phyloP scores from a whole-genome alignment of 2,113 vertebrate genomes.

The Camelus bactrianus region DNA sequence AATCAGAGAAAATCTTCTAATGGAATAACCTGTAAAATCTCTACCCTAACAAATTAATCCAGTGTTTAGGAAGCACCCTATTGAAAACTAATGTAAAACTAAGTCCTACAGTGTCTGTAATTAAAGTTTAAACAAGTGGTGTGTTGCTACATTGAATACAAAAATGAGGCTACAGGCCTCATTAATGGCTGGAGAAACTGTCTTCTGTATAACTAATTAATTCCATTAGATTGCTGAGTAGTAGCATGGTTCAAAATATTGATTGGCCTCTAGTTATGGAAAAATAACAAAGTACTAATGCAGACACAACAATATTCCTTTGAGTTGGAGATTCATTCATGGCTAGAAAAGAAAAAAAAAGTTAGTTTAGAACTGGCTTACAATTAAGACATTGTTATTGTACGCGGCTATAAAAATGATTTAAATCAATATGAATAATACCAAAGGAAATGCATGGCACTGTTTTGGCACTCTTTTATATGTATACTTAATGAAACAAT shows the following conservation, averaged over 20 bases:
- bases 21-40: conserved; percentile 54
- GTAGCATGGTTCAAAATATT: conserved; percentile 52
- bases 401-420: conserved; percentile 42
- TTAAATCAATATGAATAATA: conserved; percentile 21
- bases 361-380: conserved; percentile 53
- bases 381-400: conserved; percentile 34
- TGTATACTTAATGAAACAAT: conserved; percentile 17
- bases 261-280: conserved; percentile 38
- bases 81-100: conserved; percentile 36
- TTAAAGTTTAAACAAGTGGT: conserved; percentile 41
- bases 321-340: conserved; percentile 69
- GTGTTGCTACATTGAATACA: conserved; percentile 14
- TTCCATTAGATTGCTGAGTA: conserved; percentile 18
- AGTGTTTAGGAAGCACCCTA: conserved; percentile 3
- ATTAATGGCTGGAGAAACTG: conserved; percentile 4
- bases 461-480: conserved; percentile 36
- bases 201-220: conserved; percentile 57
- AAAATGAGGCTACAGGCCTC: neutral
- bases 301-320: conserved; percentile 50
- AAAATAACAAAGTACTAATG: conserved; percentile 56
- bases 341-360: conserved; percentile 75
- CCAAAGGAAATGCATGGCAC: neutral
- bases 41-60: conserved; percentile 37
- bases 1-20: conserved; percentile 1
- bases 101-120: neutral